Evolutionary conservation across 2,888 invertebrate genomes (phyloP), one percentile per base, ranked within the genome.

Genomic region (Drosophila mimetica): DNA sequence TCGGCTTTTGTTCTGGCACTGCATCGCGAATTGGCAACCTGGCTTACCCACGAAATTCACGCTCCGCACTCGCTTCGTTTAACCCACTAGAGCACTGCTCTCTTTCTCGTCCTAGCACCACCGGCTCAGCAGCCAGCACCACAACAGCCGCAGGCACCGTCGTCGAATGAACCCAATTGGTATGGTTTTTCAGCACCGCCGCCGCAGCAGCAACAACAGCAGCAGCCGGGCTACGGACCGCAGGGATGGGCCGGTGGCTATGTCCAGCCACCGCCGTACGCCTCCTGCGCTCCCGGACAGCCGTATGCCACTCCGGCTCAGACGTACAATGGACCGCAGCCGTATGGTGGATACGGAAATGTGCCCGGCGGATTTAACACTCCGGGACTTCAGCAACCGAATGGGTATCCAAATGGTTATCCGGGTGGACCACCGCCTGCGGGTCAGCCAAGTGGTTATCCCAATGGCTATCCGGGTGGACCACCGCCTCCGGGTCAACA

Each of bases 111-210:
- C 63, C 37, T 74, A 85, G 88, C 80, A 79, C 86, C 89, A 63
- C 86, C 80, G 57, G 71, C 61, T 42, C 79, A 78, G 18, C 72
- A 77, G 25, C 71, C 75, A 48, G 66, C 74, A 54, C 71, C 65
- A 14, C 76, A 74, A 22, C 87, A 74, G 32, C 87, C 71, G 32
- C 60, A 60, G 42, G 59, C 11, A 9, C 74, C 65, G 59, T 77
- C 63, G 65, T 73, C 71, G 20, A 75, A 70, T 71, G 63, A 89
- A 63, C 79, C 89, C 11, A 83, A 65, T 59, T 90, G 91, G 91
- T 89, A 86, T 75, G 91, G 91, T 53, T 91, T 89, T 79, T 87
- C 90, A 73, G 83, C 79, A 34, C 91, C 90, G 37, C 88, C 86
- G 28, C 78, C 77, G 22, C 87, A 90, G 16, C 78, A 79, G 46